These are phyloP conservation scores for Melipona quadrifasciata DNA, from an alignment of 1,140 invertebrate species.

Conservation along the genomic window DNA sequence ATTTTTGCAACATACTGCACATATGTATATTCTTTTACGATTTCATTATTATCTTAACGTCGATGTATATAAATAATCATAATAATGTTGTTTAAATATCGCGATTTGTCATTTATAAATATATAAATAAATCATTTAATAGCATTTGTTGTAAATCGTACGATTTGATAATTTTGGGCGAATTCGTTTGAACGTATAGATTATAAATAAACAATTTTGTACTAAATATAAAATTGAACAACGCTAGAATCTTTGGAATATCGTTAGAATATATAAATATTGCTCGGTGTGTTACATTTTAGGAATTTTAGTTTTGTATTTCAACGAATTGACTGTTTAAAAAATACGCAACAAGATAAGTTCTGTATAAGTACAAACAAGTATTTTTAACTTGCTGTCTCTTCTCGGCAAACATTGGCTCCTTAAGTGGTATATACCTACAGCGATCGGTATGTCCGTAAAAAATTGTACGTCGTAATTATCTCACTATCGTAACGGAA, in stretches of 20 bases:
- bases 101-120: too few species aligned
- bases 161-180: too few species aligned
- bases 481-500: neutral
- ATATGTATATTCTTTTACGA: neutral
- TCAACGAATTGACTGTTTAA: neutral
- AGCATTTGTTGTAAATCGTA: too few species aligned
- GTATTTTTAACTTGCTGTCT: neutral
- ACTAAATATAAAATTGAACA: too few species aligned
- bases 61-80: neutral
- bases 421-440: slow-evolving; percentile 14
- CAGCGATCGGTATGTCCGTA: neutral
- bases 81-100: too few species aligned
- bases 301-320: neutral
- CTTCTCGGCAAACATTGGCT: neutral
- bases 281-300: neutral
- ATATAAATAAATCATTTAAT: too few species aligned
- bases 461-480: slow-evolving; percentile 11
- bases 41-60: neutral
- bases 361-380: neutral
- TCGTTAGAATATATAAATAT: neutral
- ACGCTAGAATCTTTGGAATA: too few species aligned
- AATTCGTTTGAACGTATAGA: neutral
- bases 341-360: neutral
- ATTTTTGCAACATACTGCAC: neutral
- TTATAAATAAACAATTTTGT: neutral